Conservation (phyloP, 2,888 invertebrate species). For the Argyra leucocephala region DNA sequence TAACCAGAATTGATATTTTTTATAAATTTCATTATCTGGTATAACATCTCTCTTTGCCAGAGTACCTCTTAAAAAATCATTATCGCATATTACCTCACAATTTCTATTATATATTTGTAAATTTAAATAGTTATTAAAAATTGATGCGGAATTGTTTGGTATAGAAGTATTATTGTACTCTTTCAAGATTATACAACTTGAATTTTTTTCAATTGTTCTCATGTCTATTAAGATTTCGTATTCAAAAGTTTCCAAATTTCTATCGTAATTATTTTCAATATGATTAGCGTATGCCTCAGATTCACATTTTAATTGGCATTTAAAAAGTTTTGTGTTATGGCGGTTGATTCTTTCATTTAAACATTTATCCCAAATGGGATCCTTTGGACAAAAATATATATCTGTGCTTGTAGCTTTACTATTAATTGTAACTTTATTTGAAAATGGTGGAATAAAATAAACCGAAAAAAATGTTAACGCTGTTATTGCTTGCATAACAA, state of each 20-base stretch:
- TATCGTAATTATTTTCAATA: not conserved
- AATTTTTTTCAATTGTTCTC: not conserved
- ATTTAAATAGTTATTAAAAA: not conserved
- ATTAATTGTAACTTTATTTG: not conserved
- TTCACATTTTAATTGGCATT: not conserved
- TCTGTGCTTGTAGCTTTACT: not conserved
- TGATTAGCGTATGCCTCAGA: not conserved
- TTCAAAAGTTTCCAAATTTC: not conserved
- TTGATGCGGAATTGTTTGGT: no score
- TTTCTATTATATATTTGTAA: not conserved
- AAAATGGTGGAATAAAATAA: not conserved
- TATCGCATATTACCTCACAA: not conserved
- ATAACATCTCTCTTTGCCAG: not conserved
- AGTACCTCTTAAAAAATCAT: not conserved
- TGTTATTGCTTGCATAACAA: not conserved
- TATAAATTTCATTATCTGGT: slow-evolving; percentile 26
- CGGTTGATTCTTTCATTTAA: not conserved
- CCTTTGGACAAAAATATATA: not conserved
- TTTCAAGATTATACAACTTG: not conserved
- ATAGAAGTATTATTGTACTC: not conserved
- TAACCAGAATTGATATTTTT: slow-evolving; percentile 57
- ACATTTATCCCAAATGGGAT: not conserved
- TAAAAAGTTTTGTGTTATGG: not conserved
- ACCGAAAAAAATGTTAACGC: not conserved
- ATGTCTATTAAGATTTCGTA: not conserved